These are phyloP conservation scores for Heliconius nattereri DNA, from an alignment of 1,140 invertebrate genomes.

Conservation along the genomic window DNA sequence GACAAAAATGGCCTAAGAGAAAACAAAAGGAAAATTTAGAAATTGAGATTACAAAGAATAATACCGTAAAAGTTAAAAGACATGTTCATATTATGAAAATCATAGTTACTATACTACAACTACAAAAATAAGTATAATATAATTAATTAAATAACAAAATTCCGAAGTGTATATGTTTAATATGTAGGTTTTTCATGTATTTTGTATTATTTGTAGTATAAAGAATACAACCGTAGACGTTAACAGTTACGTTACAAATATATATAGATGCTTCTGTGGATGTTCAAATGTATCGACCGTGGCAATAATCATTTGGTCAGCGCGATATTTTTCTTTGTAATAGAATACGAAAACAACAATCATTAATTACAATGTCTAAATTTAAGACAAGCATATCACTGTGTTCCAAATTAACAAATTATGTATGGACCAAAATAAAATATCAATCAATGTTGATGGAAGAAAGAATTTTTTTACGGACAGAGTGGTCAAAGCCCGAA, in stretches of 20 bases:
- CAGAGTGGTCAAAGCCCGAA: conserved; percentile 73
- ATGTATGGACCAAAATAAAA: conserved; percentile 50
- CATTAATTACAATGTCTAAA: conserved; percentile 56
- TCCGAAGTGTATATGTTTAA: not conserved
- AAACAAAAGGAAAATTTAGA: conserved; percentile 51
- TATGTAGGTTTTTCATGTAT: not conserved
- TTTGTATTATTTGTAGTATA: not conserved
- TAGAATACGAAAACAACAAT: conserved; percentile 55
- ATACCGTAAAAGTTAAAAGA: conserved; percentile 46
- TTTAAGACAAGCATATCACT: conserved; percentile 68
- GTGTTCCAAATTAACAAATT: conserved; percentile 53
- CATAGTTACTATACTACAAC: not conserved
- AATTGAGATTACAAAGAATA: conserved; percentile 58
- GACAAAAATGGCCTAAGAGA: conserved; percentile 55
- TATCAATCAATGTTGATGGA: conserved; percentile 65
- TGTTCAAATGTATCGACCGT: not conserved
- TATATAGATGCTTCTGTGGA: not conserved
- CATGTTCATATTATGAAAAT: not conserved
- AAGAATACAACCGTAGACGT: not conserved
- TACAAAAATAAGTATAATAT: not conserved
- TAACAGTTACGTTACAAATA: not conserved
- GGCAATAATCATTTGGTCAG: not conserved
- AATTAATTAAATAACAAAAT: not conserved
- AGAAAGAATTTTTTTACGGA: conserved; percentile 62
- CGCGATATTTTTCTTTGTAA: conserved; percentile 65